Percentiles rank a stretch among this genome's conserved stretches.
These are phyloP conservation scores for Sinosuthora webbiana DNA, from an alignment of 2,113 vertebrate species.

Conservation along the genomic window DNA sequence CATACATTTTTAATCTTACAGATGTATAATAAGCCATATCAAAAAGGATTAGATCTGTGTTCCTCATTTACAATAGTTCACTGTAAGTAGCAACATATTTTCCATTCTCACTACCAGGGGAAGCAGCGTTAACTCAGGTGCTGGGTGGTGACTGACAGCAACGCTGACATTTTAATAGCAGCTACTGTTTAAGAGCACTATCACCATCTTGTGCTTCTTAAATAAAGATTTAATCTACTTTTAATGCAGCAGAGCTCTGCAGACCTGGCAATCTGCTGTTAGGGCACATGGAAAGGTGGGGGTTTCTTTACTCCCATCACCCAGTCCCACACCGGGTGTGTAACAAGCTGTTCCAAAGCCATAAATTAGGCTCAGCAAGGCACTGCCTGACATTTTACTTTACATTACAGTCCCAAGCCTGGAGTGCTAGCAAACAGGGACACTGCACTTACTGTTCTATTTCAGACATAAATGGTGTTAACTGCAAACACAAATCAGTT, in stretches of 20 bases:
- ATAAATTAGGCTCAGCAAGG: not conserved
- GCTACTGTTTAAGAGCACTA: slow-evolving; percentile 30
- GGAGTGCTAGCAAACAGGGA: not conserved
- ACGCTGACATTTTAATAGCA: slow-evolving; percentile 51
- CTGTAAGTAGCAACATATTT: not conserved
- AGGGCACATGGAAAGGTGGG: slow-evolving; percentile 1
- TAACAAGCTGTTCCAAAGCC: slow-evolving; percentile 31
- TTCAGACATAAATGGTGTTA: slow-evolving; percentile 23
- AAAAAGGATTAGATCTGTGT: slow-evolving; percentile 35
- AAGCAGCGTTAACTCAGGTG: not conserved
- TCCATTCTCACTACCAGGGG: not conserved
- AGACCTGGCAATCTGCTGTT: slow-evolving; percentile 2
- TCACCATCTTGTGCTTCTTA: slow-evolving; percentile 23
- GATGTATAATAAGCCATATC: slow-evolving; percentile 33
- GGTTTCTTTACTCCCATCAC: not conserved
- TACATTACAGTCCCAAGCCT: not conserved
- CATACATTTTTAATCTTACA: slow-evolving; percentile 19
- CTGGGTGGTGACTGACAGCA: slow-evolving; percentile 34
- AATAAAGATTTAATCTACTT: slow-evolving; percentile 47
- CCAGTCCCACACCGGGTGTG: not conserved
- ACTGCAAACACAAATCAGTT: slow-evolving; percentile 26
- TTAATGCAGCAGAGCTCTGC: not conserved
- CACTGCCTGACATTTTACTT: not conserved
- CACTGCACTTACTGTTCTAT: not conserved
- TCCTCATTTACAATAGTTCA: slow-evolving; percentile 22